Evolutionary conservation across 2,888 invertebrate species (phyloP).

Genomic region (Zelleria hepariella): DNA sequence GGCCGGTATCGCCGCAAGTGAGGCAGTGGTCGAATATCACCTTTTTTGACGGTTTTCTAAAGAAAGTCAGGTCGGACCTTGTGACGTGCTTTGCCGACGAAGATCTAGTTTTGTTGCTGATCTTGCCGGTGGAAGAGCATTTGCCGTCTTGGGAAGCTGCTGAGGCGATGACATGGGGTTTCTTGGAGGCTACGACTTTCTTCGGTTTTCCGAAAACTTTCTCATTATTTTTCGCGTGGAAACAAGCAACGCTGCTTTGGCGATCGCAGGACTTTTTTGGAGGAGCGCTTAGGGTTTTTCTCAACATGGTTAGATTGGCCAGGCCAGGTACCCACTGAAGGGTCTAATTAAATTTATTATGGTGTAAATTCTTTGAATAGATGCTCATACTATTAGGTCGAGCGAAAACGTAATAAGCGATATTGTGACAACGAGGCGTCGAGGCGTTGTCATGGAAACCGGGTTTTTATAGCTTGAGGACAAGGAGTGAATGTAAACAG

Average conservation of each 20-base stretch:
- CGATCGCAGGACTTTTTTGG: neutral
- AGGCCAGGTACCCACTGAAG: no score
- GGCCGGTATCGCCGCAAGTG: conserved; percentile 36
- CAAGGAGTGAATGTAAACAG: neutral
- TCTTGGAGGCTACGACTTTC: conserved; percentile 33
- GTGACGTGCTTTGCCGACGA: conserved; percentile 35
- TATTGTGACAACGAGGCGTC: neutral
- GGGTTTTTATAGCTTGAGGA: neutral
- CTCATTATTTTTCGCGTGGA: neutral
- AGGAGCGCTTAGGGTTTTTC: neutral
- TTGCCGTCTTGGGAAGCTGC: conserved; percentile 24
- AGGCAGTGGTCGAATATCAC: conserved; percentile 19
- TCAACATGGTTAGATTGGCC: neutral
- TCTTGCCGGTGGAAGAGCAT: conserved; percentile 32
- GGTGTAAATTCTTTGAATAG: no score
- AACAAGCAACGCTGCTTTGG: neutral
- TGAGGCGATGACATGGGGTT: conserved; percentile 11
- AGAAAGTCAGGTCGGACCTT: conserved; percentile 36
- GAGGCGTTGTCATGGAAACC: neutral
- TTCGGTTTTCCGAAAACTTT: conserved; percentile 19
- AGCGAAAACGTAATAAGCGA: neutral
- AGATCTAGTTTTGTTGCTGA: conserved; percentile 16
- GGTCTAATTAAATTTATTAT: no score
- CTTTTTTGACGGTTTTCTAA: conserved; percentile 15
- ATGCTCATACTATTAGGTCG: neutral